These are phyloP conservation scores for Chymomyza amoena DNA, from an alignment of 2,888 invertebrate genomes.

Conservation along the genomic window DNA sequence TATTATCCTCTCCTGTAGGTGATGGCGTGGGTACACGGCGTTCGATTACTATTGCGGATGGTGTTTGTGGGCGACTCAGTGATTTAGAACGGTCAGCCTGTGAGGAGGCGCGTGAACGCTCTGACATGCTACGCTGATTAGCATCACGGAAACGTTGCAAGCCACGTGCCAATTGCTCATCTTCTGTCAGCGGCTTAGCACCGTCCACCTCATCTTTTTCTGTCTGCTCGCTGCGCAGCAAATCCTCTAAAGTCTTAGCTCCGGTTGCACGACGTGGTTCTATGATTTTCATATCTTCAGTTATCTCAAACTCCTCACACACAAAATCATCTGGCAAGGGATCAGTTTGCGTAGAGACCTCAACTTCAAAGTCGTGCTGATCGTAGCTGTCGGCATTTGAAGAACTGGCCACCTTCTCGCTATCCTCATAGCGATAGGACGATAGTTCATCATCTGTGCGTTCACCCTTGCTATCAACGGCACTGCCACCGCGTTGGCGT, in stretches of 20 bases:
- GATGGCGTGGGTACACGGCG: conserved; percentile 82
- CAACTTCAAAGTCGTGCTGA: conserved; percentile 79
- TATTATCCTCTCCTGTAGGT: conserved; percentile 81
- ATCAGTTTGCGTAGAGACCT: conserved; percentile 91
- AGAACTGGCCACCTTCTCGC: conserved; percentile 66
- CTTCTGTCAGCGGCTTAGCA: conserved; percentile 78
- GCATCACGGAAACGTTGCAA: conserved; percentile 80
- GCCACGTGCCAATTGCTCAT: conserved; percentile 80
- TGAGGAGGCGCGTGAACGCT: conserved; percentile 81
- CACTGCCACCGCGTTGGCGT: conserved; percentile 69
- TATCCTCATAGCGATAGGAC: conserved; percentile 63
- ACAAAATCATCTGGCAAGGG: conserved; percentile 89
- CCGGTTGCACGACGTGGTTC: conserved; percentile 64
- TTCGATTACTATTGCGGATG: conserved; percentile 83
- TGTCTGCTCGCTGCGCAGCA: conserved; percentile 74
- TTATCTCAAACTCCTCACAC: conserved; percentile 81
- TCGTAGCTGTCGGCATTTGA: conserved; percentile 74
- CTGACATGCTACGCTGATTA: conserved; percentile 81
- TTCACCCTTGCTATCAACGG: conserved; percentile 69
- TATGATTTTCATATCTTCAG: conserved; percentile 77
- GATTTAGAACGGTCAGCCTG: conserved; percentile 81
- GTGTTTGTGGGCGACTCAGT: conserved; percentile 81
- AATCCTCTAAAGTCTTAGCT: conserved; percentile 75
- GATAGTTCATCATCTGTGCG: conserved; percentile 48
- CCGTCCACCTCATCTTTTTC: conserved; percentile 68